phyloP scores from a whole-genome alignment of 2,888 invertebrate species.

The Pterobdella sp. region DNA sequence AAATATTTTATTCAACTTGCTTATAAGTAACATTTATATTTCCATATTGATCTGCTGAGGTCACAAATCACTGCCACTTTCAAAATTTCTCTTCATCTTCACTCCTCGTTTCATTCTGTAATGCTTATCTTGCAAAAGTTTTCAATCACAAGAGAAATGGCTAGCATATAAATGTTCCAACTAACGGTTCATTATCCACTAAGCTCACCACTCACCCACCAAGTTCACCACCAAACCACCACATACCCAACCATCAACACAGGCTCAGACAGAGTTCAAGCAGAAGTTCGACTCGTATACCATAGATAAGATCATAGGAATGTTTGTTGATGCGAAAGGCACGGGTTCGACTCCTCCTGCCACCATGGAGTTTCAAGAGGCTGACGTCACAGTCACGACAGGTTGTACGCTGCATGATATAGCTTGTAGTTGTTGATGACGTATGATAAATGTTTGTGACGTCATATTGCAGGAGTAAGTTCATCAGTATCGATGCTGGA shows the following conservation, averaged over 20 bases:
- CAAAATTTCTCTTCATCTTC: too few species aligned
- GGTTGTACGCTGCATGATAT: background rate
- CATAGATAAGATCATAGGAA: conserved; percentile 81
- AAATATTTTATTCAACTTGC: too few species aligned
- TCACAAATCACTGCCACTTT: too few species aligned
- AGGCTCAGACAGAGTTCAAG: conserved; percentile 86
- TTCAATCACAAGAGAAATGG: background rate
- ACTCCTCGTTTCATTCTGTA: too few species aligned
- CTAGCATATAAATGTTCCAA: background rate
- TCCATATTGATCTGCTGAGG: too few species aligned
- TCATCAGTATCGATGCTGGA: conserved; percentile 18
- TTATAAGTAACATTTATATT: too few species aligned
- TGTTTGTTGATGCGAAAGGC: conserved; percentile 82
- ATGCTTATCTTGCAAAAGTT: too few species aligned
- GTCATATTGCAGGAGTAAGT: background rate
- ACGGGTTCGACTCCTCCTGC: conserved; percentile 63
- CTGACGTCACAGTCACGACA: conserved; percentile 48
- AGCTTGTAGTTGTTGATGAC: background rate
- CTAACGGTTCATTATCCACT: background rate
- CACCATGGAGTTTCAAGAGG: conserved; percentile 54
- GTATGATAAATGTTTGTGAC: background rate
- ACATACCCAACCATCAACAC: background rate
- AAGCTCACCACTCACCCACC: background rate
- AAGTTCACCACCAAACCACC: background rate
- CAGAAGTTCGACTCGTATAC: conserved; percentile 82